phyloP scores from a whole-genome alignment of 1,140 invertebrate genomes.

The Colletes latitarsis region DNA sequence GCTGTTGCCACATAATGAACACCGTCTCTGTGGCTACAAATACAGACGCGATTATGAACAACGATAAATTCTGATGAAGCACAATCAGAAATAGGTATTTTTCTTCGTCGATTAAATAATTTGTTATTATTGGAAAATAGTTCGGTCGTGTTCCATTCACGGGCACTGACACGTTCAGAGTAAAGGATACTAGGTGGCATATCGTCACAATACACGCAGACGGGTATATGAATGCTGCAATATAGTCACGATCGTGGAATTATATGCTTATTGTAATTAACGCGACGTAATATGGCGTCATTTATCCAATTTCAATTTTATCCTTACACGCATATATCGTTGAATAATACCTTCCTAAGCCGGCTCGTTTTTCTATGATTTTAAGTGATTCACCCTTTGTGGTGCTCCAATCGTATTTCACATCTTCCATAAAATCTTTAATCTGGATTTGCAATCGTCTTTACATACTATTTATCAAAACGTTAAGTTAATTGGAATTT shows the following conservation, averaged over 20 bases:
- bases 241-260: not conserved
- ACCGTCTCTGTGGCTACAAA: not conserved
- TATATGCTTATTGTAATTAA: no score
- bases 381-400: not conserved
- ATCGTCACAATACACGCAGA: not conserved
- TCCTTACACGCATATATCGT: not conserved
- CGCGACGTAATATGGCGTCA: no score
- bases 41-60: not conserved
- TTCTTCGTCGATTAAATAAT: conserved; percentile 26
- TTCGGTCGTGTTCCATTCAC: not conserved
- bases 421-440: conserved; percentile 16
- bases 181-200: not conserved
- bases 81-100: conserved; percentile 1
- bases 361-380: not conserved
- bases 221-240: not conserved
- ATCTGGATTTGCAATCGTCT: not conserved
- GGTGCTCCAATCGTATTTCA: not conserved
- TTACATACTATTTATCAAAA: not conserved
- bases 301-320: no score
- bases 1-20: conserved; percentile 3
- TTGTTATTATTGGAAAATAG: not conserved
- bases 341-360: not conserved
- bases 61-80: not conserved
- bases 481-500: not conserved
- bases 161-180: not conserved